Percentiles rank a stretch among this genome's conserved stretches.
phyloP scores from a whole-genome alignment of 2,113 vertebrate genomes.

The Ursus arctos region DNA sequence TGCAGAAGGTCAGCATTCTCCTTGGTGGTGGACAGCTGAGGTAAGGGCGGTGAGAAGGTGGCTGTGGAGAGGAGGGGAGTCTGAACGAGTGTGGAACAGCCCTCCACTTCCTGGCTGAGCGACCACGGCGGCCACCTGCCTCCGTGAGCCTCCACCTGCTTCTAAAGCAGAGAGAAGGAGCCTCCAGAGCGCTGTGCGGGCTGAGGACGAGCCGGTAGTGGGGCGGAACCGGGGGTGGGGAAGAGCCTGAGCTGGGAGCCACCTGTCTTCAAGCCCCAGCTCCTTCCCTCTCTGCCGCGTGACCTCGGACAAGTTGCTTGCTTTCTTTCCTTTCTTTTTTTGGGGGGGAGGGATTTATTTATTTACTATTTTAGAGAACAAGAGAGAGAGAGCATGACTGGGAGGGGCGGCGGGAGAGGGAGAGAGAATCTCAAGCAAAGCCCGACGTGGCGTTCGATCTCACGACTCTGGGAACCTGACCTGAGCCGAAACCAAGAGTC shows the following conservation, averaged over 20 bases:
- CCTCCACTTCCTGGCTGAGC: not conserved
- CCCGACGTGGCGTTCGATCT: rapidly evolving
- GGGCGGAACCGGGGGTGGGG: rapidly evolving
- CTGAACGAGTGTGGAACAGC: not conserved
- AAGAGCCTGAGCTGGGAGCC: rapidly evolving
- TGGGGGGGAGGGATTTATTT: not conserved
- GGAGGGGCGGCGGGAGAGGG: not conserved
- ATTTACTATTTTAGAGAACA: not conserved
- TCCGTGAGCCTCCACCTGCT: not conserved
- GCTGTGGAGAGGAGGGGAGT: not conserved
- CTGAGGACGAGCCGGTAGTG: not conserved
- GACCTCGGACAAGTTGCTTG: not conserved
- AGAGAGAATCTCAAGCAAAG: not conserved
- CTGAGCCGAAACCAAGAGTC: not conserved
- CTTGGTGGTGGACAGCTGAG: not conserved
- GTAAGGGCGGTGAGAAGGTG: not conserved
- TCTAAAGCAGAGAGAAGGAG: not conserved
- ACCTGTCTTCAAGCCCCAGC: not conserved
- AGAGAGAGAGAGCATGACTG: not conserved
- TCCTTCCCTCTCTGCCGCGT: not conserved
- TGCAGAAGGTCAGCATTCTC: not conserved
- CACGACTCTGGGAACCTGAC: not conserved
- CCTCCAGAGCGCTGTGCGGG: not conserved
- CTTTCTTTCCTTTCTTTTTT: not conserved
- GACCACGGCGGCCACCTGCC: rapidly evolving